Conservation (phyloP, 2,797 vertebrate species). For the Eulemur mongoz region DNA sequence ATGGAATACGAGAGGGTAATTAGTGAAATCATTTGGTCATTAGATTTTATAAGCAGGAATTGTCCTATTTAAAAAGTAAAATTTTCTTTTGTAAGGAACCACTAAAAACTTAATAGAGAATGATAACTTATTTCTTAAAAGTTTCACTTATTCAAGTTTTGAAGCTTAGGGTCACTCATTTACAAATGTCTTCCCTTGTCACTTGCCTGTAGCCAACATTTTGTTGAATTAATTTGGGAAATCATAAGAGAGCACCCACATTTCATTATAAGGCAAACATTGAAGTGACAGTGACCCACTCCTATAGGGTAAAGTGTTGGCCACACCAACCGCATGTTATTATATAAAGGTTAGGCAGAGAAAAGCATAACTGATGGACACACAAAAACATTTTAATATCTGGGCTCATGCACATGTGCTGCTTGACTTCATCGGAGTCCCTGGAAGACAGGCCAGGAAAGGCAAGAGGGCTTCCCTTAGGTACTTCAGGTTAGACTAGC, state of each 20-base stretch:
- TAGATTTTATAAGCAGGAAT: slow-evolving; percentile 80
- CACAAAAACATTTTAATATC: background rate
- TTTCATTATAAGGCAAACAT: background rate
- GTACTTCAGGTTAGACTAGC: background rate
- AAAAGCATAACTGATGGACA: background rate
- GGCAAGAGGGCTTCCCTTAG: background rate
- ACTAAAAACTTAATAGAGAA: slow-evolving; percentile 64
- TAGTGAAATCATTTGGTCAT: slow-evolving; percentile 84
- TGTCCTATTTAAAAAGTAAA: slow-evolving; percentile 36
- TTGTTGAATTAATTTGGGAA: background rate
- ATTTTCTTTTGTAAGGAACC: slow-evolving; percentile 56
- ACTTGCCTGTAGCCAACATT: background rate
- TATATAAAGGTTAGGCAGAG: background rate
- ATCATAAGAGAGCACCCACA: background rate
- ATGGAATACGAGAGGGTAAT: slow-evolving; percentile 82
- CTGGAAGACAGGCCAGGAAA: background rate
- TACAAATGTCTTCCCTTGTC: background rate
- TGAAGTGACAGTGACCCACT: background rate
- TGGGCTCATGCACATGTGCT: background rate
- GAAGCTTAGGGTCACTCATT: background rate
- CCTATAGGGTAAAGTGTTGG: background rate
- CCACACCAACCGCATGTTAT: background rate
- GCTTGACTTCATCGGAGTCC: background rate
- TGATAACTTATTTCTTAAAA: background rate
- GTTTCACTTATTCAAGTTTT: background rate